Percentiles rank a stretch among this genome's conserved stretches.
Conservation (phyloP, 2,888 invertebrate species). For the Elaeidobius kamerunicus region DNA sequence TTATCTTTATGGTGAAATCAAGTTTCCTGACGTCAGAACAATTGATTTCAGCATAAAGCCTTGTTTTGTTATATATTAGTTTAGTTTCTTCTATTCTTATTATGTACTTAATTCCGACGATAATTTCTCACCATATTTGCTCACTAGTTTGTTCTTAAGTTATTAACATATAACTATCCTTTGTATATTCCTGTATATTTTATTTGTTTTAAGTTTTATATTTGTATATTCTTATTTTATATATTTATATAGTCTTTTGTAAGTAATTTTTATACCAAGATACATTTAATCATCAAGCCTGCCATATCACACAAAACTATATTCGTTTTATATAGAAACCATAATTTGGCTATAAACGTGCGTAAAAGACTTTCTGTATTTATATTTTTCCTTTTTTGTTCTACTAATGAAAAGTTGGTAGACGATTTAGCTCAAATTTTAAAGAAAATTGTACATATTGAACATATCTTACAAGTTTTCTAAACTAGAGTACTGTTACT, state of each 20-base stretch:
- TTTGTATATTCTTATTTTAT: conserved; percentile 34
- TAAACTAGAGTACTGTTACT: conserved; percentile 49
- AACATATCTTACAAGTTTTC: conserved; percentile 49
- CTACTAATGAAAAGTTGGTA: conserved; percentile 26
- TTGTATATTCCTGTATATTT: conserved; percentile 39
- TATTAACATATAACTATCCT: conserved; percentile 30
- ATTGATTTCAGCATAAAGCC: too few species aligned
- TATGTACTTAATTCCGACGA: conserved; percentile 33
- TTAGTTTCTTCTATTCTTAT: conserved; percentile 26
- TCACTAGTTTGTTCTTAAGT: conserved; percentile 38
- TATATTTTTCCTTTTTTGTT: neutral
- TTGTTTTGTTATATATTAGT: conserved; percentile 27
- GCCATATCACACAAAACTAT: conserved; percentile 18
- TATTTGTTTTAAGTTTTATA: conserved; percentile 30
- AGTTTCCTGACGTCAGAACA: too few species aligned
- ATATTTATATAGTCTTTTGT: conserved; percentile 15
- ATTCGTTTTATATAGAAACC: too few species aligned
- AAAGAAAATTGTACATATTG: conserved; percentile 44
- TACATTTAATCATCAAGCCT: conserved; percentile 14
- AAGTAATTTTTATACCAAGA: conserved; percentile 5
- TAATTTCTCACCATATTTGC: conserved; percentile 38
- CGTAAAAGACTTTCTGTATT: conserved; percentile 17
- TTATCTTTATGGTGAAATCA: too few species aligned
- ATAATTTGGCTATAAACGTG: too few species aligned
- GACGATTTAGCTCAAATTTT: conserved; percentile 46